phyloP scores from a whole-genome alignment of 2,113 vertebrate species.

The Callopanchax toddi region DNA sequence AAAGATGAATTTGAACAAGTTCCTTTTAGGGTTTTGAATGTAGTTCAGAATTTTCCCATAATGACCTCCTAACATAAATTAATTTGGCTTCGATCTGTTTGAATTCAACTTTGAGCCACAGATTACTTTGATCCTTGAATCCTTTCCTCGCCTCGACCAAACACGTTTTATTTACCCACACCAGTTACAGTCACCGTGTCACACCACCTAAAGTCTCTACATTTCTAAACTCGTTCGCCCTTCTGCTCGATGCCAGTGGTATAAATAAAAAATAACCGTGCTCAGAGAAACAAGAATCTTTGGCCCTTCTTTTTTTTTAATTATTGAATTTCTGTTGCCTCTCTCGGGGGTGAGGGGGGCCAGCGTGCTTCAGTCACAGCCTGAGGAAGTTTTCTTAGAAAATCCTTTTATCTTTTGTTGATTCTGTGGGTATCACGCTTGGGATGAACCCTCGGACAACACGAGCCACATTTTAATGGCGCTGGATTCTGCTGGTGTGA shows the following conservation, averaged over 20 bases:
- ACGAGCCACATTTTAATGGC: conserved; percentile 31
- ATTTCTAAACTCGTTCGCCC: conserved; percentile 5
- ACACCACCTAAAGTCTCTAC: not conserved
- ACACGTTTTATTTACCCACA: conserved; percentile 1
- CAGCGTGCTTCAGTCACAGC: conserved; percentile 21
- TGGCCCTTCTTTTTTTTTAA: conserved; percentile 16
- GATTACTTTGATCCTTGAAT: too few species aligned
- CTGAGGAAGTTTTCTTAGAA: conserved; percentile 34
- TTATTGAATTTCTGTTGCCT: conserved; percentile 47
- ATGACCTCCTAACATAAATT: too few species aligned
- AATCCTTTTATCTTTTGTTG: conserved; percentile 29
- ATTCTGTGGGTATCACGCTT: conserved; percentile 19
- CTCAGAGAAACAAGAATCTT: conserved; percentile 11
- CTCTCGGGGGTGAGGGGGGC: not conserved
- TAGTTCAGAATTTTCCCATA: too few species aligned
- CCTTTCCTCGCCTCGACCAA: not conserved
- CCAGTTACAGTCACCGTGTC: not conserved
- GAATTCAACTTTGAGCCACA: too few species aligned
- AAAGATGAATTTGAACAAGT: too few species aligned
- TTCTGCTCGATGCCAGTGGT: not conserved
- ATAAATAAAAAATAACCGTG: conserved; percentile 23
- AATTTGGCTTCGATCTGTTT: too few species aligned
- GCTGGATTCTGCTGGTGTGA: not conserved
- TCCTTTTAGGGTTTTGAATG: too few species aligned
- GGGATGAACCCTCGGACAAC: conserved; percentile 35